Conservation (phyloP, 2,113 vertebrate species). For the Tenrec ecaudatus region DNA sequence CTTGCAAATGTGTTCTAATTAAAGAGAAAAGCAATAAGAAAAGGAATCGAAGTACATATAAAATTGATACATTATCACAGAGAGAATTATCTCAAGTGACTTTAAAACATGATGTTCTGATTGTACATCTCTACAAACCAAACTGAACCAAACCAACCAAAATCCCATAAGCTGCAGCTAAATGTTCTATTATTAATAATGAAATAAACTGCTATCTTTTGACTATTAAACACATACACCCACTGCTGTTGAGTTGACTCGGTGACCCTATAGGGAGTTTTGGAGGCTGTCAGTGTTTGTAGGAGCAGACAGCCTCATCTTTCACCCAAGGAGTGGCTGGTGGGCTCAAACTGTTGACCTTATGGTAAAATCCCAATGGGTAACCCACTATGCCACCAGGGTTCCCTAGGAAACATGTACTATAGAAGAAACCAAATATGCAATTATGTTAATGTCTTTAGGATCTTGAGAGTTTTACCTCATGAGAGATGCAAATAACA, state of each 20-base stretch:
- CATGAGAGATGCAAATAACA: slow-evolving; percentile 22
- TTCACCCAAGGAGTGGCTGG: too few species aligned
- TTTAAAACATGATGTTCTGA: slow-evolving; percentile 16
- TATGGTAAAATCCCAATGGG: too few species aligned
- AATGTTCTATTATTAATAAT: not conserved
- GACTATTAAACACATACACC: too few species aligned
- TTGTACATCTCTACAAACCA: not conserved
- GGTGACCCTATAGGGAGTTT: too few species aligned
- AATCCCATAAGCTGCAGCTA: not conserved
- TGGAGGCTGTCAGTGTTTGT: too few species aligned
- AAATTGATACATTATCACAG: not conserved
- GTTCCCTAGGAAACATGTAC: too few species aligned
- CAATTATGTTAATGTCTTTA: slow-evolving; percentile 3
- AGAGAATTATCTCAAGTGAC: slow-evolving; percentile 19
- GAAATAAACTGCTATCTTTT: slow-evolving; percentile 28
- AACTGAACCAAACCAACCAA: too few species aligned
- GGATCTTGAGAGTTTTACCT: slow-evolving; percentile 30
- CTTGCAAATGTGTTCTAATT: not conserved
- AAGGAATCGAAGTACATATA: not conserved
- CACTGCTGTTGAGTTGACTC: too few species aligned
- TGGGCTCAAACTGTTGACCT: too few species aligned
- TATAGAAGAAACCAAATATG: not conserved
- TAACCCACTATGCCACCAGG: too few species aligned
- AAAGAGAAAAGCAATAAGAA: not conserved
- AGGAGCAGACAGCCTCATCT: not conserved